These are phyloP conservation scores for Lerema accius DNA, from an alignment of 1,140 invertebrate species.

Conservation along the genomic window DNA sequence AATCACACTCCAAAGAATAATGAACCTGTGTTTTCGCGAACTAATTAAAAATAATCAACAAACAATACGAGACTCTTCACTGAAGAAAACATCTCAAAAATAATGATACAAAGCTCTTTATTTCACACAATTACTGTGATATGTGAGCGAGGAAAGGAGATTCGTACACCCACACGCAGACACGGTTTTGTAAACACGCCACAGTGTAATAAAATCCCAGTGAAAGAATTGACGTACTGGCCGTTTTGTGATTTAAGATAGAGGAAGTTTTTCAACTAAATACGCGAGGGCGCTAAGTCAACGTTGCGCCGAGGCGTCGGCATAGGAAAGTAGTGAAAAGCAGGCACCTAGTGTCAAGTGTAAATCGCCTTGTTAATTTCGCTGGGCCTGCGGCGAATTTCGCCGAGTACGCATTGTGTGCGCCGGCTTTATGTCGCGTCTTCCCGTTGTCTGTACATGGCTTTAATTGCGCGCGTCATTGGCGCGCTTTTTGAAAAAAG, in stretches of 20 bases:
- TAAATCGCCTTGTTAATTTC: slow-evolving; percentile 83
- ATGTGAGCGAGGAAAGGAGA: slow-evolving; percentile 48
- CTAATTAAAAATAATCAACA: slow-evolving; percentile 60
- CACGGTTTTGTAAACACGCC: slow-evolving; percentile 39
- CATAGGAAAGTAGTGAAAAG: slow-evolving; percentile 74
- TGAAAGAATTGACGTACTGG: slow-evolving; percentile 28
- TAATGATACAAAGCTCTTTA: slow-evolving; percentile 77
- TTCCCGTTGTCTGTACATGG: slow-evolving; percentile 80
- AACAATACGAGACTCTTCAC: slow-evolving; percentile 54
- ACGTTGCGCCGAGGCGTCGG: slow-evolving; percentile 51
- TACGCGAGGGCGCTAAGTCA: slow-evolving; percentile 48
- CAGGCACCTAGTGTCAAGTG: slow-evolving; percentile 79
- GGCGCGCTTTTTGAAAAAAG: slow-evolving; percentile 81
- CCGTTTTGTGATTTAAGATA: slow-evolving; percentile 34
- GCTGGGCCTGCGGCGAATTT: slow-evolving; percentile 79
- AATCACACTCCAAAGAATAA: slow-evolving; percentile 51
- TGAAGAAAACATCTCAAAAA: slow-evolving; percentile 60
- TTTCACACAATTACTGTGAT: slow-evolving; percentile 77
- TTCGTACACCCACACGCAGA: slow-evolving; percentile 40
- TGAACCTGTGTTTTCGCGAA: slow-evolving; percentile 50
- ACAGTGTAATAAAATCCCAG: slow-evolving; percentile 50
- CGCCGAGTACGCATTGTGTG: slow-evolving; percentile 79
- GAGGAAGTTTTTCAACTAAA: slow-evolving; percentile 40
- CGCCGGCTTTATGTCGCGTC: slow-evolving; percentile 80
- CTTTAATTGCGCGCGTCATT: slow-evolving; percentile 82